Percentiles rank a stretch among this genome's conserved stretches.
These are phyloP conservation scores for Sylvia atricapilla DNA, from an alignment of 2,113 vertebrate species.

Conservation along the genomic window DNA sequence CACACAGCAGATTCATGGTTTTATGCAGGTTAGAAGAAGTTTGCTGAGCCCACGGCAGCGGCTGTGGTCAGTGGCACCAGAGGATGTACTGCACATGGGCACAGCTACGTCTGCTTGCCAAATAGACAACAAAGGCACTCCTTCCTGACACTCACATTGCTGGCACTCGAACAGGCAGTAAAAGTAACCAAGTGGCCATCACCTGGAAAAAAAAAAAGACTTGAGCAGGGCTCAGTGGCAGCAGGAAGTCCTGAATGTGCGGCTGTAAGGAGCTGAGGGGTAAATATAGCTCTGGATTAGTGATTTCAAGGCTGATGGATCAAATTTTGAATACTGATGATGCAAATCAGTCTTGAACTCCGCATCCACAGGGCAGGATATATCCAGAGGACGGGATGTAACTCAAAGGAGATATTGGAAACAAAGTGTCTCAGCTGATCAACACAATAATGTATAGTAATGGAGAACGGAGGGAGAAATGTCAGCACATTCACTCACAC, in stretches of 20 bases:
- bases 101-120: not conserved
- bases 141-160: not conserved
- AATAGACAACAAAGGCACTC: not conserved
- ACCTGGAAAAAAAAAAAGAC: not conserved
- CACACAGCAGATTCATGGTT: not conserved
- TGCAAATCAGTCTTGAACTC: not conserved
- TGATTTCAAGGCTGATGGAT: not conserved
- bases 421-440: not conserved
- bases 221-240: not conserved
- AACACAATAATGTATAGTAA: rapidly evolving
- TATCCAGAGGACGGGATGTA: not conserved
- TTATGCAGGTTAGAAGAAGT: not conserved
- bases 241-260: not conserved
- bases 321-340: not conserved
- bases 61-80: not conserved
- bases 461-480: not conserved
- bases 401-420: not conserved
- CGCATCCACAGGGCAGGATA: not conserved
- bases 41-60: not conserved
- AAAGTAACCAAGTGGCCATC: rapidly evolving
- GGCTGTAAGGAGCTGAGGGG: not conserved
- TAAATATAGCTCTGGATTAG: not conserved
- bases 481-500: not conserved
- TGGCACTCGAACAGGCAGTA: not conserved
- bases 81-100: rapidly evolving